phyloP scores from a whole-genome alignment of 2,888 invertebrate species.

The Nebria brevicollis region DNA sequence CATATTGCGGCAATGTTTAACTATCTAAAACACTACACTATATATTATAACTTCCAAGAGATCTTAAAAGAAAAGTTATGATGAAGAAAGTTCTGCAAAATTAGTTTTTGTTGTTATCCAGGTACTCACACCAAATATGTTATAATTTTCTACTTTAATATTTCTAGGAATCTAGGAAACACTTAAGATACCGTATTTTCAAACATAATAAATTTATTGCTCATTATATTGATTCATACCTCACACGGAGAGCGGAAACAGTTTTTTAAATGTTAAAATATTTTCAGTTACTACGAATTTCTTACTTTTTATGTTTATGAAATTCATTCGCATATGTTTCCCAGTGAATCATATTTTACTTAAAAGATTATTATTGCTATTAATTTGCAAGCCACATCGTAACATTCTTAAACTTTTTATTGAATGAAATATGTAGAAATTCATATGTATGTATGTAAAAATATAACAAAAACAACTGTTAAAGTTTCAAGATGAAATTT shows the following conservation, averaged over 20 bases:
- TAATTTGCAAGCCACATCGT: no score
- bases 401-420: no score
- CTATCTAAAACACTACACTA: not conserved
- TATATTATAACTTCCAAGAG: slow-evolving; percentile 27
- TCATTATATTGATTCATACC: not conserved
- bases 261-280: not conserved
- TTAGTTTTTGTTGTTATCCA: slow-evolving; percentile 32
- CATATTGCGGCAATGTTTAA: not conserved
- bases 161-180: slow-evolving; percentile 22
- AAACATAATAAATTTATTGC: not conserved
- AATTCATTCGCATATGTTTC: no score
- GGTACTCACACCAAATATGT: slow-evolving; percentile 18
- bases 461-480: not conserved
- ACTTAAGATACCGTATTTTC: not conserved
- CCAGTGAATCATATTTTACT: no score
- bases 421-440: no score
- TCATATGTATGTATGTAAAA: no score
- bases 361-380: no score
- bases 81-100: slow-evolving; percentile 31
- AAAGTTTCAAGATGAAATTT: not conserved
- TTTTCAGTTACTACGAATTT: not conserved
- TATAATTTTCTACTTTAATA: slow-evolving; percentile 26
- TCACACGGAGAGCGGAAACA: not conserved
- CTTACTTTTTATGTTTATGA: no score
- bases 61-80: slow-evolving; percentile 38